Base-by-base conservation (phyloP, 2,113 vertebrate genomes). In the Collichthys lucidus region DNA sequence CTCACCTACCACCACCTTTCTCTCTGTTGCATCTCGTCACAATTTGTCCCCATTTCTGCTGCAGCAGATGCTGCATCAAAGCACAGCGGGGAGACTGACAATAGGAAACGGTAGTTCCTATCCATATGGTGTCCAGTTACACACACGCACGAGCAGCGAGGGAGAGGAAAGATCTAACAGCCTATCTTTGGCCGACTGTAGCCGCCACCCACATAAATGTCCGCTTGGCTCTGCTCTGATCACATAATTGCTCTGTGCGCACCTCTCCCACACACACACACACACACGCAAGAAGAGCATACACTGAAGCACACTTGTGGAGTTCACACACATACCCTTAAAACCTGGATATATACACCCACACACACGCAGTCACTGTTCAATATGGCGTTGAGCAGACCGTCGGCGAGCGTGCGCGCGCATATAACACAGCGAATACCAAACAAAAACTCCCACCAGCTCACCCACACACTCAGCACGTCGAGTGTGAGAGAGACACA, bases 201-300 rank as follows among this genome's bases (percentile, higher is more conserved):
- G 65, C 73, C 10, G 52, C 84, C 89, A 82, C 93, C 90, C 89
- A 91, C 92, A 79, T 90, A 89, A 91, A 92, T 86, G 89, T 91
- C 83, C 86, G 88, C 85, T 93, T 91, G 91, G 91, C 91, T 92
- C 80, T 80, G 79, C 91, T 91, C 86, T 93, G 90, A 92, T 92
- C 91, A 84, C 84, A 92, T 92, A 92, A 94, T 92, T 93, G 87
- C 89, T 83, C 72, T 70, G 82, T 74, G 77, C 66, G 77, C 86
- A 89, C 75, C 84, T 89, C 86, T 86, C 86, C 62, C 85, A 67
- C 81, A 73, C 85, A 71, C 56, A 60, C 86, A 79, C 77, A 83
- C 73, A 67, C 81, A 73, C 26, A 35, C 31, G 7, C 31, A 31
- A 68, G 53, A 44, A 84, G 76, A 84, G 75, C 56, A 78, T 47